phyloP scores from a whole-genome alignment of 2,113 vertebrate genomes.

The Chaenogobius annularis region DNA sequence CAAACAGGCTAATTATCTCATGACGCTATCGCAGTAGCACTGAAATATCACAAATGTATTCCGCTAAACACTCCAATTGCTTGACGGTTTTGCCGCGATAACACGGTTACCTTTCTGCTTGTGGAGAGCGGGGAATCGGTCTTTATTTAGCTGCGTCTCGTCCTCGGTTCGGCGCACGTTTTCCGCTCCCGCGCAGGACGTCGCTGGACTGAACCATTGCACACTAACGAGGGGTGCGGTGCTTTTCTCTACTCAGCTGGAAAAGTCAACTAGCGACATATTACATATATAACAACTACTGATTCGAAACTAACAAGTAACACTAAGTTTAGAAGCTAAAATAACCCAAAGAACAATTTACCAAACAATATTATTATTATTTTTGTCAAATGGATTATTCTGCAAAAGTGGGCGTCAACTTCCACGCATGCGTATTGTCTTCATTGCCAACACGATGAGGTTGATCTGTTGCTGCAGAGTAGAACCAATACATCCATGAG shows the following conservation, averaged over 20 bases:
- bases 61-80: background rate
- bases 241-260: background rate
- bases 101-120: background rate
- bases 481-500: too few species aligned
- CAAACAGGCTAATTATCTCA: conserved; percentile 19
- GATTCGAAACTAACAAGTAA: background rate
- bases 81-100: background rate
- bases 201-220: conserved; percentile 54
- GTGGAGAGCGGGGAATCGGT: background rate
- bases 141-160: conserved; percentile 6
- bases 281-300: too few species aligned
- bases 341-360: background rate
- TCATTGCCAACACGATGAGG: background rate
- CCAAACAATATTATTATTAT: background rate
- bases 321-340: background rate
- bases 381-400: background rate
- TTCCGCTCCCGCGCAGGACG: conserved; percentile 70
- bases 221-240: background rate
- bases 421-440: background rate
- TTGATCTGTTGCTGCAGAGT: too few species aligned
- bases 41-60: background rate
- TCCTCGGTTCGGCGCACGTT: conserved; percentile 46
- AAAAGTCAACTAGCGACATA: background rate
- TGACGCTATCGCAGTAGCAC: background rate
- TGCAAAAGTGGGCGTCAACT: conserved; percentile 42